A percentile compares a stretch with the other conserved stretches of the same genome.
phyloP scores from a whole-genome alignment of 2,797 vertebrate genomes.

The Menidia menidia region DNA sequence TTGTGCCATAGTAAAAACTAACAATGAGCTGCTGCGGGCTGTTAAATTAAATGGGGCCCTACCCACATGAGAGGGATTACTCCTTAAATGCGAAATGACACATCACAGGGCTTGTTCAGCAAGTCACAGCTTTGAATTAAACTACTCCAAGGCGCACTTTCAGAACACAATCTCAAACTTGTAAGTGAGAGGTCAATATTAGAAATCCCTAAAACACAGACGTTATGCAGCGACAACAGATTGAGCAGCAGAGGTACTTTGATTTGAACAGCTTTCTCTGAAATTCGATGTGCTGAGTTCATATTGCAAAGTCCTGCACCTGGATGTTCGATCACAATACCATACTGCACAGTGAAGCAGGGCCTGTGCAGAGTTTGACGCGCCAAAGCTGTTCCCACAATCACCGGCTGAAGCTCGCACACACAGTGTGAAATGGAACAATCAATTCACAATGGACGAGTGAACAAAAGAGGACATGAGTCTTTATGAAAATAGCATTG shows the following conservation, averaged over 20 bases:
- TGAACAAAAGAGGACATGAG: too few relatives aligned
- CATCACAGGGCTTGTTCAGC: slow-evolving; percentile 51
- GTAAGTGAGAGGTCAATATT: slow-evolving; percentile 21
- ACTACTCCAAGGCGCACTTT: slow-evolving; percentile 35
- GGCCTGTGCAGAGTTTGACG: too few relatives aligned
- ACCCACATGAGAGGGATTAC: slow-evolving; percentile 59
- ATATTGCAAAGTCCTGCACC: too few relatives aligned
- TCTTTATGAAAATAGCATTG: too few relatives aligned
- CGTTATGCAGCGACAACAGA: slow-evolving; percentile 26
- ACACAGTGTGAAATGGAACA: too few relatives aligned
- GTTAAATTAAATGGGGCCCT: slow-evolving; percentile 64
- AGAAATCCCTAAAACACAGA: slow-evolving; percentile 1
- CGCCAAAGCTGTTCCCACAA: too few relatives aligned
- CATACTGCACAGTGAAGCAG: too few relatives aligned
- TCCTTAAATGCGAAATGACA: slow-evolving; percentile 55
- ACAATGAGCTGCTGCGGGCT: slow-evolving; percentile 53
- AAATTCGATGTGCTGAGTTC: neutral
- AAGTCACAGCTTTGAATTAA: slow-evolving; percentile 57
- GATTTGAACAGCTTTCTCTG: neutral
- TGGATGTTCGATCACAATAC: too few relatives aligned
- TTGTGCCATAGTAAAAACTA: slow-evolving; percentile 51
- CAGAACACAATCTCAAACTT: slow-evolving; percentile 39
- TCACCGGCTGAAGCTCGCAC: too few relatives aligned
- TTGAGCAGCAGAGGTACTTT: neutral
- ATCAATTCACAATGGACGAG: too few relatives aligned